Conservation (phyloP, 1,140 invertebrate species). For the Cyclina sinensis region DNA sequence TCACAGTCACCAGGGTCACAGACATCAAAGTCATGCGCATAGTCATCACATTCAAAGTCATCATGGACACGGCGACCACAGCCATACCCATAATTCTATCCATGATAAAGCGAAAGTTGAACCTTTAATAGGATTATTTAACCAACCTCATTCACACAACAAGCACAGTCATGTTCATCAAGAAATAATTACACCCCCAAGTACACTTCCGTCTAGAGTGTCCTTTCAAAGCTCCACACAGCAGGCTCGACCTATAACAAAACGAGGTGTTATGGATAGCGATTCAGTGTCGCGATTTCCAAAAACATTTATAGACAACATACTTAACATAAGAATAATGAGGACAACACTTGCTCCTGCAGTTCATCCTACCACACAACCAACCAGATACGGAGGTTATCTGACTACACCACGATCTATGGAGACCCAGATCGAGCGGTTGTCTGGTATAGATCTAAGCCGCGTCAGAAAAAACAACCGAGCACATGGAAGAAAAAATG, state of each 20-base stretch:
- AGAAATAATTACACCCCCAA: not conserved
- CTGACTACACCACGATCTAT: not conserved
- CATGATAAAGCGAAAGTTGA: not conserved
- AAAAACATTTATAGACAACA: conserved; percentile 21
- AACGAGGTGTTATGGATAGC: not conserved
- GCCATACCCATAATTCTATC: not conserved
- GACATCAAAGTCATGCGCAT: not conserved
- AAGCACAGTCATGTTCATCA: not conserved
- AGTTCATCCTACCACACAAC: not conserved
- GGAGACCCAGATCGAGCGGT: not conserved
- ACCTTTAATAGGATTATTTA: not conserved
- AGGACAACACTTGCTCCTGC: not conserved
- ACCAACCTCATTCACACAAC: not conserved
- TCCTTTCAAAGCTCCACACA: not conserved
- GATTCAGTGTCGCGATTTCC: not conserved
- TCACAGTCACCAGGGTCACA: not conserved
- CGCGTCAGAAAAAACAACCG: not conserved
- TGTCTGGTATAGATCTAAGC: not conserved
- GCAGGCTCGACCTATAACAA: conserved; percentile 17
- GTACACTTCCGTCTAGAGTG: not conserved
- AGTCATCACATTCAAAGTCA: not conserved
- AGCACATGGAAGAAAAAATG: not conserved
- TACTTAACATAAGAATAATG: conserved; percentile 1
- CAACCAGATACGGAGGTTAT: not conserved
- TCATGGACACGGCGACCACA: not conserved